Evolutionary conservation across 2,797 vertebrate genomes (phyloP).

Genomic region (Esox lucius): DNA sequence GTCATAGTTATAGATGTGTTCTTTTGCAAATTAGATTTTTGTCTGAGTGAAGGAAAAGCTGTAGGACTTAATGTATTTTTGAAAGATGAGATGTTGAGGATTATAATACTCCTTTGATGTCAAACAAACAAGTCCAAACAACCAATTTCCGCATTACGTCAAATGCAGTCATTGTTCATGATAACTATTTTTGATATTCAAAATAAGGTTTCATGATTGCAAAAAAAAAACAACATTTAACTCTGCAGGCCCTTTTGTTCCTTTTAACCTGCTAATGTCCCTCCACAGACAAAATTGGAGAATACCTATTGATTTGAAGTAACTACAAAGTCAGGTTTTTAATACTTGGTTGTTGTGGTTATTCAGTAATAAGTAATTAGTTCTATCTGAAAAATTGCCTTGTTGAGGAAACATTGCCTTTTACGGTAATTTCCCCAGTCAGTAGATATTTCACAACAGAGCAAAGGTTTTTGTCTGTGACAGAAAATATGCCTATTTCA

Average conservation of each 20-base stretch:
- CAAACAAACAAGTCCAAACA: too few relatives aligned
- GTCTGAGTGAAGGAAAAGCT: too few relatives aligned
- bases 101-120: too few relatives aligned
- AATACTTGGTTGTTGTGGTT: not conserved
- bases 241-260: constrained; percentile 35
- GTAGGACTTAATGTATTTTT: too few relatives aligned
- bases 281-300: not conserved
- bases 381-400: constrained; percentile 11
- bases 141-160: too few relatives aligned
- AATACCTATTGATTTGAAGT: constrained; percentile 8
- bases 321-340: constrained; percentile 28
- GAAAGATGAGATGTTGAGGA: too few relatives aligned
- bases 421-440: not conserved
- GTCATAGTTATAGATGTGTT: too few relatives aligned
- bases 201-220: too few relatives aligned
- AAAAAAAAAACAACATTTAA: not conserved
- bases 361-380: not conserved
- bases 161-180: not conserved
- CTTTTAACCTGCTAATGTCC: not conserved
- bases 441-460: not conserved
- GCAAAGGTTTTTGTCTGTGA: not conserved
- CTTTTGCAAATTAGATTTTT: too few relatives aligned
- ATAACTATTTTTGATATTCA: too few relatives aligned
- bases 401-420: not conserved
- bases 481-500: not conserved